These are phyloP conservation scores for Thera obeliscata DNA, from an alignment of 2,888 invertebrate genomes.

Conservation along the genomic window DNA sequence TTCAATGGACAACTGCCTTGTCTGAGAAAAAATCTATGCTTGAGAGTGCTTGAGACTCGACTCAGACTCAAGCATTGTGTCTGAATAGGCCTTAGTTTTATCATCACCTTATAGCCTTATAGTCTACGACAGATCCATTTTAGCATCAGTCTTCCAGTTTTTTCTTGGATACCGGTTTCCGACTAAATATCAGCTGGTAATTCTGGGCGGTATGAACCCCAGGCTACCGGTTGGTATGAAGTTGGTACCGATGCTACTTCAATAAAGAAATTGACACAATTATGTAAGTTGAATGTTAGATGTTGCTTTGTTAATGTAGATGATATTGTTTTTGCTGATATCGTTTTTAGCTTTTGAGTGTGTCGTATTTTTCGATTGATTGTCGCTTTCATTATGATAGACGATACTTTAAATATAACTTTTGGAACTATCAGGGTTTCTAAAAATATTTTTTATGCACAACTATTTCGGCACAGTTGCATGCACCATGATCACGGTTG, in stretches of 20 bases:
- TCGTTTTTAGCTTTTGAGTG: constrained; percentile 51
- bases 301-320: constrained; percentile 44
- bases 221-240: constrained; percentile 95
- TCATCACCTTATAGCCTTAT: constrained; percentile 5
- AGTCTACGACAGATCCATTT: constrained; percentile 3
- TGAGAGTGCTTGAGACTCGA: too few relatives aligned
- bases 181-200: constrained; percentile 99
- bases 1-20: too few relatives aligned
- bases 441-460: too few relatives aligned
- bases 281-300: constrained; percentile 64
- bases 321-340: constrained; percentile 39
- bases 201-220: constrained; percentile 92
- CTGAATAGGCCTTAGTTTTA: not conserved
- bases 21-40: too few relatives aligned
- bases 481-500: too few relatives aligned
- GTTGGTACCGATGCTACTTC: constrained; percentile 59
- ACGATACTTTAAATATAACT: not conserved
- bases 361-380: constrained; percentile 40
- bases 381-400: constrained; percentile 1
- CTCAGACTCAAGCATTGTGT: too few relatives aligned
- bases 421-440: too few relatives aligned
- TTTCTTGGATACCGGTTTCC: constrained; percentile 41
- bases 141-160: not conserved
- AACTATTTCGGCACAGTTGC: too few relatives aligned
- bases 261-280: constrained; percentile 50